These are phyloP conservation scores for Eonycteris spelaea DNA, from an alignment of 2,113 vertebrate species.

Conservation along the genomic window DNA sequence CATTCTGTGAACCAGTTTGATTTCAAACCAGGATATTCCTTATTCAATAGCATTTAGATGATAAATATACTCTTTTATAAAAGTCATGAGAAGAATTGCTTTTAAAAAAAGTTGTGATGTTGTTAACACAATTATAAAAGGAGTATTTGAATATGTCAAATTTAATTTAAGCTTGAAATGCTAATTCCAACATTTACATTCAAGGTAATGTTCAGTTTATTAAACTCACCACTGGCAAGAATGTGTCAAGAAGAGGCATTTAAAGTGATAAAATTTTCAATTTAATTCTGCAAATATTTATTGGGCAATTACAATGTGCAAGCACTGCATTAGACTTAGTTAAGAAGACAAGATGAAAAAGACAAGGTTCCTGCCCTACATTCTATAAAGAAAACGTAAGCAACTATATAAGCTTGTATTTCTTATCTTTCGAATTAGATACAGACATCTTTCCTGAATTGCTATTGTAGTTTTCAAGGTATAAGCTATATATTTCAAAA, in stretches of 20 bases:
- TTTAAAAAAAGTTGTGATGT: not conserved
- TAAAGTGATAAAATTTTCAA: conserved; percentile 37
- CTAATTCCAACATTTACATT: not conserved
- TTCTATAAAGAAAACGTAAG: not conserved
- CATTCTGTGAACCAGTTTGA: not conserved
- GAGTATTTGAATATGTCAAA: not conserved
- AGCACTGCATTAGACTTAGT: not conserved
- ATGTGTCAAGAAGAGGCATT: not conserved
- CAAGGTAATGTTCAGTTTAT: not conserved
- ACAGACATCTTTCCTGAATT: not conserved
- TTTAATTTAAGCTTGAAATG: not conserved
- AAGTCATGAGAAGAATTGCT: not conserved
- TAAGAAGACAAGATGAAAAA: not conserved
- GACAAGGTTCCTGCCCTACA: not conserved
- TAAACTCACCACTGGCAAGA: not conserved
- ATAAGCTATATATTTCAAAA: not conserved
- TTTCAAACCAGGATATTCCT: not conserved
- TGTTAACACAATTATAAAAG: not conserved
- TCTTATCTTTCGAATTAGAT: not conserved
- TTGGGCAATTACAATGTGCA: not conserved
- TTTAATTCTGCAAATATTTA: conserved; percentile 46
- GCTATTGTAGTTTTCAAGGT: not conserved
- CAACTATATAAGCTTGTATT: not conserved
- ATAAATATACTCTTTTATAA: not conserved
- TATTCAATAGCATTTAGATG: not conserved